Evolutionary conservation across 2,888 invertebrate genomes (phyloP).

Genomic region (Drosophila colorata): DNA sequence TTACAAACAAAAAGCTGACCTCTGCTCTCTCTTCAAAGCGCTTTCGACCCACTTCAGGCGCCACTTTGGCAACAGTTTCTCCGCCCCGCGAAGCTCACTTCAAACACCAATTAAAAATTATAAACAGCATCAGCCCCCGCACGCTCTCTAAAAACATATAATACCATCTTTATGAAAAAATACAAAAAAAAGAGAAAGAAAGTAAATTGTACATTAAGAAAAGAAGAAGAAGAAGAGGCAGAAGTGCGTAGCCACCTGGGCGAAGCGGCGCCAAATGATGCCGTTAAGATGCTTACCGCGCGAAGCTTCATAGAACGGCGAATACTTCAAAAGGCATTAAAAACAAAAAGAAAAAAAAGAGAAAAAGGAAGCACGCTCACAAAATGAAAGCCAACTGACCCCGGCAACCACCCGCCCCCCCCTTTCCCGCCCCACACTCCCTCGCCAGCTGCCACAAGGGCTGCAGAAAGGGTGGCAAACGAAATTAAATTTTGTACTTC

Average conservation of each 20-base stretch:
- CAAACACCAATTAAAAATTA: conserved; percentile 79
- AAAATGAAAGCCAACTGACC: conserved; percentile 77
- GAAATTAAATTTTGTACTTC: conserved; percentile 82
- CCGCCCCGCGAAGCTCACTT: conserved; percentile 54
- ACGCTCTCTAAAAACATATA: conserved; percentile 38
- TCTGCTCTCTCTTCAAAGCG: conserved; percentile 5
- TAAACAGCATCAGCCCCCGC: conserved; percentile 47
- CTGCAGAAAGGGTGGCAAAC: conserved; percentile 76
- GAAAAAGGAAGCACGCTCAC: conserved; percentile 27
- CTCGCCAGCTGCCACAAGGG: conserved; percentile 31
- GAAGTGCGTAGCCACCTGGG: conserved; percentile 76
- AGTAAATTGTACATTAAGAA: conserved; percentile 62
- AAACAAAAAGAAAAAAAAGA: conserved; percentile 63
- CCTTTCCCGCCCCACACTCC: background rate
- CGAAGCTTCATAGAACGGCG: conserved; percentile 33
- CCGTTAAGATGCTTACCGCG: conserved; percentile 76
- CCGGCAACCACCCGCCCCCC: background rate
- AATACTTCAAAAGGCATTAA: conserved; percentile 81
- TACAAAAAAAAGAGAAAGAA: conserved; percentile 14
- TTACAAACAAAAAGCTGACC: background rate
- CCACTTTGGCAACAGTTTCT: conserved; percentile 42
- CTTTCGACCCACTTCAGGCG: conserved; percentile 19
- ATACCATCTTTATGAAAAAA: conserved; percentile 62
- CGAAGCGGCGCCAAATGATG: conserved; percentile 73
- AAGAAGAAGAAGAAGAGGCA: conserved; percentile 18